Percentiles rank a stretch among this genome's conserved stretches.
Conservation (phyloP, 2,888 invertebrate genomes). For the Nomada lathburiana region DNA sequence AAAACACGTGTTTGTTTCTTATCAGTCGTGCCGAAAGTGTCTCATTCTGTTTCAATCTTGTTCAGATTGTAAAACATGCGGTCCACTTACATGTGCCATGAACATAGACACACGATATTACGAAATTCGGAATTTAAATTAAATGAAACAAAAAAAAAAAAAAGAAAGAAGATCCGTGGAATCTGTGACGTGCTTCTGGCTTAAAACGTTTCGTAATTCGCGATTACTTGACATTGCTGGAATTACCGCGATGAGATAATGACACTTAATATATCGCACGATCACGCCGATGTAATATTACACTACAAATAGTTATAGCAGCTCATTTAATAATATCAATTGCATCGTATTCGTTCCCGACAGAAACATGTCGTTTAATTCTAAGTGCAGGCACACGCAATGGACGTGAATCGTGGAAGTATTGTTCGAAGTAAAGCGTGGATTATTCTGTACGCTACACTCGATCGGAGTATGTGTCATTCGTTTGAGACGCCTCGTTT, state of each 20-base stretch:
- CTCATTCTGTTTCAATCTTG: neutral
- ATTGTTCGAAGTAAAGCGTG: no score
- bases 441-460: no score
- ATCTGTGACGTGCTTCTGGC: no score
- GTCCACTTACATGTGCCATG: no score
- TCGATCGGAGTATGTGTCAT: no score
- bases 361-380: no score
- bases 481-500: no score
- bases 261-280: neutral
- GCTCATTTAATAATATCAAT: neutral
- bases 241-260: constrained; percentile 23
- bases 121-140: no score
- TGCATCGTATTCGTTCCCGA: neutral
- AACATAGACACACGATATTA: no score
- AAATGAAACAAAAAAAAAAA: no score
- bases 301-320: constrained; percentile 1
- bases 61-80: neutral
- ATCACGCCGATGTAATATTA: neutral
- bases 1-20: constrained; percentile 1
- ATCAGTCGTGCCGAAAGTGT: neutral
- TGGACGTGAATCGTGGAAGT: no score
- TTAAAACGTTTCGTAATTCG: neutral
- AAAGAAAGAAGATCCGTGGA: neutral
- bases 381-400: no score
- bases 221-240: neutral